Percentiles rank a stretch among this genome's conserved stretches.
These are phyloP conservation scores for Anguilla megastoma DNA, from an alignment of 2,797 vertebrate genomes.

Conservation along the genomic window DNA sequence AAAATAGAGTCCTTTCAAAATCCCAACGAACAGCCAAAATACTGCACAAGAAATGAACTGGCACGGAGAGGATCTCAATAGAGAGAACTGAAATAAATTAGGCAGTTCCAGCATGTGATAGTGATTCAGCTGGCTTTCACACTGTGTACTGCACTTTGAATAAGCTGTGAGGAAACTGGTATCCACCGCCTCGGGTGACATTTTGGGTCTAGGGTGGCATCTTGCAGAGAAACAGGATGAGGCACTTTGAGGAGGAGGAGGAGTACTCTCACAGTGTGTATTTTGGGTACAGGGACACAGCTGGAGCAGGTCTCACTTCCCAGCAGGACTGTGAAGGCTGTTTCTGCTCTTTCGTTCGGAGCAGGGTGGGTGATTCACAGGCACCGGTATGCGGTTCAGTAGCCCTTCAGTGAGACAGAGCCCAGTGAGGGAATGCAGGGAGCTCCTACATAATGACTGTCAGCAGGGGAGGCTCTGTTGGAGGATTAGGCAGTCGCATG, in stretches of 20 bases:
- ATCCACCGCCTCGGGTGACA: neutral
- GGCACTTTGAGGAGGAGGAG: neutral
- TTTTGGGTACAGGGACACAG: neutral
- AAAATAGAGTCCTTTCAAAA: neutral
- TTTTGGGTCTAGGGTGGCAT: neutral
- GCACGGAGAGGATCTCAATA: neutral
- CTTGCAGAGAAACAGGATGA: neutral
- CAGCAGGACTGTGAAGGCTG: neutral
- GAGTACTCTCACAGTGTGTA: neutral
- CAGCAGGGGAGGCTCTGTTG: neutral
- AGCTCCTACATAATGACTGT: neutral
- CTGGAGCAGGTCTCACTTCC: neutral
- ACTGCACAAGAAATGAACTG: neutral
- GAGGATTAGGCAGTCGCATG: neutral
- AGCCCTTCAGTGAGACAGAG: neutral
- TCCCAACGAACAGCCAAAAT: neutral
- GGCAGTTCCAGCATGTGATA: neutral
- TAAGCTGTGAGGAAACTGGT: neutral
- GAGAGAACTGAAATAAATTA: neutral
- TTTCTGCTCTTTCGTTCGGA: neutral
- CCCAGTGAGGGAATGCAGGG: neutral
- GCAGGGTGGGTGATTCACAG: neutral
- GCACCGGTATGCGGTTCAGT: neutral
- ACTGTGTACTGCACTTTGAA: neutral
- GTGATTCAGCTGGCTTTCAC: neutral